These are phyloP conservation scores for Aphelocoma californica DNA, from an alignment of 2,797 vertebrate species.

Conservation along the genomic window DNA sequence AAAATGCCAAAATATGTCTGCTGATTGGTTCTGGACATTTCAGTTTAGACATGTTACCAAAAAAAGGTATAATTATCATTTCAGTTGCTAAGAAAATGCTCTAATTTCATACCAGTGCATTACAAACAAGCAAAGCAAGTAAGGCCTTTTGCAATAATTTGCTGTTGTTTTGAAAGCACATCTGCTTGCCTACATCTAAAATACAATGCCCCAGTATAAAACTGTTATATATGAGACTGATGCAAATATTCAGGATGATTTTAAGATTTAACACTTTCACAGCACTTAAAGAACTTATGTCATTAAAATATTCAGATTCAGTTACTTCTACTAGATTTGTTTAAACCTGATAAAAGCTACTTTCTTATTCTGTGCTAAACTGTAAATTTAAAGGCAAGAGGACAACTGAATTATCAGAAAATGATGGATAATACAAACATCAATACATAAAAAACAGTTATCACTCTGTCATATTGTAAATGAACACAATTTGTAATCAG, in stretches of 20 bases:
- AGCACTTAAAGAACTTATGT: not conserved
- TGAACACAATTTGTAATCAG: conserved; percentile 54
- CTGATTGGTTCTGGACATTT: not conserved
- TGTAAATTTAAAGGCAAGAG: not conserved
- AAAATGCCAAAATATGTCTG: not conserved
- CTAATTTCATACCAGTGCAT: not conserved
- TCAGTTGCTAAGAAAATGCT: not conserved
- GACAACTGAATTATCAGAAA: not conserved
- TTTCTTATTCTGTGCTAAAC: not conserved
- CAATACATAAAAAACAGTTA: conserved; percentile 48
- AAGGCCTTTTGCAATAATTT: conserved; percentile 4
- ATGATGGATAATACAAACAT: not conserved
- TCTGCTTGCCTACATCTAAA: not conserved
- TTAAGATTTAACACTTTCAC: not conserved
- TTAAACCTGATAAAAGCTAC: not conserved
- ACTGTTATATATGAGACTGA: not conserved
- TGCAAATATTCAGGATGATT: not conserved
- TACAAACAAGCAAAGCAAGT: not conserved
- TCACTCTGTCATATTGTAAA: conserved; percentile 45
- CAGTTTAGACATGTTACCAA: not conserved
- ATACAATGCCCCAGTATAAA: not conserved
- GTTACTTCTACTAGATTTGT: not conserved
- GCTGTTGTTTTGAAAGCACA: conserved; percentile 12
- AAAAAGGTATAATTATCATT: conserved; percentile 31
- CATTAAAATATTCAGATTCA: not conserved